Evolutionary conservation across 2,888 invertebrate species (phyloP), one percentile per base, ranked within the genome.

Genomic region (Rhyacophila evoluta): DNA sequence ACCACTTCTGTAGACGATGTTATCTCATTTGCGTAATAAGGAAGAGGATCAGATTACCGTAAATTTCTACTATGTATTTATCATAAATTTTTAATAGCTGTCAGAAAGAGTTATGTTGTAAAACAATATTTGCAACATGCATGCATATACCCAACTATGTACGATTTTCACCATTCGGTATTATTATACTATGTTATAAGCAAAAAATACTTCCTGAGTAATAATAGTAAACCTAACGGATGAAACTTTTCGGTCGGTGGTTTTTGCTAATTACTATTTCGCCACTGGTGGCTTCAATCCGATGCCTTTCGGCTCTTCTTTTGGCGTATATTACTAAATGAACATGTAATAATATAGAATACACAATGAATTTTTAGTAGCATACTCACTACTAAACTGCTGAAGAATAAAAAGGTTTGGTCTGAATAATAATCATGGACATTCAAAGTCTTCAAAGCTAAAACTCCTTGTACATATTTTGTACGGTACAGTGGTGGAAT

Each of bases 251-350:
- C 72, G 72, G 72, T 72, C 39, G 37, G 25, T 39, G 39, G n/a
- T 29, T 39, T 39, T 39, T 25, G 72, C n/a, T 72, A 72, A 72
- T 72, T 72, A 28, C 72, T 12, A 39, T 72, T 72, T 38, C 72
- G 36, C 27, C 38, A 72, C 19, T 55, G 55, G 15, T 55, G 19
- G 55, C 15, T 71, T 71, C 11, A 6, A 19, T 33, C 71, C 55
- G 55, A 2, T 19, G 25, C 2, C 3, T 25, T 55, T 55, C n/a
- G n/a, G n/a, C n/a, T n/a, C n/a, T n/a, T n/a, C n/a, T n/a, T n/a
- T n/a, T n/a, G n/a, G n/a, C n/a, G n/a, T n/a, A n/a, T n/a, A n/a
- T n/a, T n/a, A n/a, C n/a, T n/a, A n/a, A n/a, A n/a, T n/a, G n/a
- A n/a, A n/a, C n/a, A n/a, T n/a, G n/a, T n/a, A n/a, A n/a, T n/a